Conservation (phyloP, 2,888 invertebrate species). For the Lepetodrilus schrolli region DNA sequence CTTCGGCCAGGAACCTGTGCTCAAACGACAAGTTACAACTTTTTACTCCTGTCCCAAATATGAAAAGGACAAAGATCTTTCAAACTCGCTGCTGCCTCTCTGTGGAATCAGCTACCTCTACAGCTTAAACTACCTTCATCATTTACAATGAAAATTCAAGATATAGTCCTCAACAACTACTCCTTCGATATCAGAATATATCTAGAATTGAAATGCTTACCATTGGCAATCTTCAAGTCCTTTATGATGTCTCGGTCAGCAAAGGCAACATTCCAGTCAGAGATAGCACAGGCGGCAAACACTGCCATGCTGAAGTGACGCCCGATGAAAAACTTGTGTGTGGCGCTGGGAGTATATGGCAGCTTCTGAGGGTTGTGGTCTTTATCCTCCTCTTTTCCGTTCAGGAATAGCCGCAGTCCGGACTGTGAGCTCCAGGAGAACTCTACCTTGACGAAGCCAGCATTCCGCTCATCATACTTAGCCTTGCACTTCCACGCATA, state of each 20-base stretch:
- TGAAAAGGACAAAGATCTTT: no score
- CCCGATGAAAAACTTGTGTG: constrained; percentile 30
- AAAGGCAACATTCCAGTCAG: constrained; percentile 42
- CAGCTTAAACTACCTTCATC: no score
- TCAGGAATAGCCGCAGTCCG: constrained; percentile 40
- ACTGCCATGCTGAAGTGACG: neutral
- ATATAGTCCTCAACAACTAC: no score
- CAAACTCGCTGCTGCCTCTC: no score
- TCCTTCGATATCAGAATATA: neutral
- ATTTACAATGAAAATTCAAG: no score
- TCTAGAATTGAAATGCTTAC: constrained; percentile 28
- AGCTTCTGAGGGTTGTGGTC: constrained; percentile 10
- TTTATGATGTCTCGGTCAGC: constrained; percentile 38
- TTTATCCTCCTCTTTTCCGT: constrained; percentile 29
- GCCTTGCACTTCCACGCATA: constrained; percentile 42
- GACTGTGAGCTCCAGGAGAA: constrained; percentile 45
- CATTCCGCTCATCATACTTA: neutral
- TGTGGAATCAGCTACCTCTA: no score
- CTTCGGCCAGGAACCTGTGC: no score
- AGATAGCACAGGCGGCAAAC: constrained; percentile 36
- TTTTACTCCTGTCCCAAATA: no score
- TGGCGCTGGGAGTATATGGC: neutral
- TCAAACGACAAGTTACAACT: no score
- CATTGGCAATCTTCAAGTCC: constrained; percentile 33
- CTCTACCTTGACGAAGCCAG: constrained; percentile 39